Evolutionary conservation across 2,888 invertebrate genomes (phyloP).

Genomic region (Drosophila monieri): DNA sequence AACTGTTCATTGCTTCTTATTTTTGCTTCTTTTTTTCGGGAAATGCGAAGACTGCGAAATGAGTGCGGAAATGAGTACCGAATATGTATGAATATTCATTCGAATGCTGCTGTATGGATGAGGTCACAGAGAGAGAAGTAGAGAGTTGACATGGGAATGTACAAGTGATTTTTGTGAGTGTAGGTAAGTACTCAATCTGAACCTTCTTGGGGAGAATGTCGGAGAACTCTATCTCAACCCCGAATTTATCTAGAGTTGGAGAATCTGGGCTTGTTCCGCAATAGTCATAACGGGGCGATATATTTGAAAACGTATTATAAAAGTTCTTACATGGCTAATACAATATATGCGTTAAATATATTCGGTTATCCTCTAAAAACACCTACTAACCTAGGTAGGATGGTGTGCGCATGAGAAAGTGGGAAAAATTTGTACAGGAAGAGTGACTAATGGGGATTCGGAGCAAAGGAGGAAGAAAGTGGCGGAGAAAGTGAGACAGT

Average conservation of each 20-base stretch:
- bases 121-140: constrained; percentile 28
- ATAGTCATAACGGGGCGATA: not conserved
- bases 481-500: not conserved
- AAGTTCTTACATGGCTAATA: constrained; percentile 50
- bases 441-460: constrained; percentile 4
- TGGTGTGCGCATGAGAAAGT: constrained; percentile 30
- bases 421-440: constrained; percentile 6
- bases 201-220: constrained; percentile 1
- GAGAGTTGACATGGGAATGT: constrained; percentile 35
- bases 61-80: constrained; percentile 41
- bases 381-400: constrained; percentile 46
- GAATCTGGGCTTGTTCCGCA: not conserved
- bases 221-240: not conserved
- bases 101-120: constrained; percentile 17
- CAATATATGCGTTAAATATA: constrained; percentile 46
- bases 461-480: constrained; percentile 1
- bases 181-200: constrained; percentile 9
- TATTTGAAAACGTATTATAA: constrained; percentile 30
- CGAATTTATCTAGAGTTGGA: not conserved
- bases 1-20: constrained; percentile 25
- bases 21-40: constrained; percentile 42
- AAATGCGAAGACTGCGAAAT: constrained; percentile 24
- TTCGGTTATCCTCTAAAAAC: constrained; percentile 42
- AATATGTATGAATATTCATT: constrained; percentile 4
- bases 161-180: constrained; percentile 48